Evolutionary conservation across 2,888 invertebrate genomes (phyloP).

Genomic region (Tenodera sinensis): DNA sequence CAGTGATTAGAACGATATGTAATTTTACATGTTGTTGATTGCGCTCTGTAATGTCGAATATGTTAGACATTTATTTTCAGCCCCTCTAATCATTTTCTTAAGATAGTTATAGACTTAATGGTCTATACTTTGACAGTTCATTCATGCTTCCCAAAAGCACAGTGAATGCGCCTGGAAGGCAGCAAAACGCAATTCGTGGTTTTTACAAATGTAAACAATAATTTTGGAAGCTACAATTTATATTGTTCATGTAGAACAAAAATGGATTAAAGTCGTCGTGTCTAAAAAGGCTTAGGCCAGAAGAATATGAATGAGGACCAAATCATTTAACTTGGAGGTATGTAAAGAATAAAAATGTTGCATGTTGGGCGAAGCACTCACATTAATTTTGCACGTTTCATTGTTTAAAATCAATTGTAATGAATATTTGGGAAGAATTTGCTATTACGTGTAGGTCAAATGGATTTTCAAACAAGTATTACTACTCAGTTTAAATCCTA

Average conservation of each 20-base stretch:
- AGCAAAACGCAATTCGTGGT: slow-evolving; percentile 16
- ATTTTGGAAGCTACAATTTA: neutral
- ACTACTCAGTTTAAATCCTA: neutral
- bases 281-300: slow-evolving; percentile 22
- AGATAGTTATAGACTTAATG: neutral
- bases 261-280: slow-evolving; percentile 14
- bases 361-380: neutral
- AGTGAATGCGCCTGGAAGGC: slow-evolving; percentile 13
- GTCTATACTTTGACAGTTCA: neutral
- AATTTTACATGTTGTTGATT: neutral
- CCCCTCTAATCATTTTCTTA: neutral
- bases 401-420: neutral
- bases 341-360: slow-evolving; percentile 38
- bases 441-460: neutral
- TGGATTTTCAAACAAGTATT: neutral
- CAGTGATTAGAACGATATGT: neutral
- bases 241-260: slow-evolving; percentile 9
- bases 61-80: neutral
- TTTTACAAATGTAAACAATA: neutral
- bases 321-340: slow-evolving; percentile 80
- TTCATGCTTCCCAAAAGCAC: neutral
- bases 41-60: neutral
- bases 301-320: slow-evolving; percentile 83
- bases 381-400: neutral
- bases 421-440: neutral